These are phyloP conservation scores for Melanostoma scalare DNA, from an alignment of 2,888 invertebrate genomes.

Conservation along the genomic window DNA sequence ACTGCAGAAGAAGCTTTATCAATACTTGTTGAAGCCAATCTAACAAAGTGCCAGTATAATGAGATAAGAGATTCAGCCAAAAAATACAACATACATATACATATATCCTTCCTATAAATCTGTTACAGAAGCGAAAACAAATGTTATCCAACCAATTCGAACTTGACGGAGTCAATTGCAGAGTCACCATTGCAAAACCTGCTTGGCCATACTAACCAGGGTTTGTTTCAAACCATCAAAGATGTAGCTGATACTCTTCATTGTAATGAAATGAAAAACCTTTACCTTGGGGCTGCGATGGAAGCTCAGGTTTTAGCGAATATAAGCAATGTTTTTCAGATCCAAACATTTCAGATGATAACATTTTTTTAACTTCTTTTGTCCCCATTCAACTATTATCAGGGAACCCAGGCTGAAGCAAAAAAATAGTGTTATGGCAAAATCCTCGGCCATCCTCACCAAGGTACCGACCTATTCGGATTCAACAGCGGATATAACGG, in stretches of 20 bases:
- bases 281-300: slow-evolving; percentile 3
- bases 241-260: not conserved
- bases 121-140: slow-evolving; percentile 5
- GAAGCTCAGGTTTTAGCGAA: too few relatives aligned
- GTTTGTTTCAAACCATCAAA: slow-evolving; percentile 6
- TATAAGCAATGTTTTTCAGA: too few relatives aligned
- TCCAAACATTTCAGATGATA: too few relatives aligned
- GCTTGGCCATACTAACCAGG: not conserved
- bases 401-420: not conserved
- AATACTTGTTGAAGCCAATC: too few relatives aligned
- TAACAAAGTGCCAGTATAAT: too few relatives aligned
- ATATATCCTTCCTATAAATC: not conserved
- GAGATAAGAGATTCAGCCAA: too few relatives aligned
- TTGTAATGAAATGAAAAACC: slow-evolving; percentile 1
- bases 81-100: not conserved
- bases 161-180: not conserved
- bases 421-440: not conserved
- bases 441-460: too few relatives aligned
- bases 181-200: slow-evolving; percentile 4
- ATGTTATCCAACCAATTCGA: not conserved
- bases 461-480: too few relatives aligned
- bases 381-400: not conserved
- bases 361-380: not conserved
- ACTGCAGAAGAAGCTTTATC: too few relatives aligned
- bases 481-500: too few relatives aligned